Evolutionary conservation across 2,113 vertebrate species (phyloP).

Genomic region (Phocoena phocoena): DNA sequence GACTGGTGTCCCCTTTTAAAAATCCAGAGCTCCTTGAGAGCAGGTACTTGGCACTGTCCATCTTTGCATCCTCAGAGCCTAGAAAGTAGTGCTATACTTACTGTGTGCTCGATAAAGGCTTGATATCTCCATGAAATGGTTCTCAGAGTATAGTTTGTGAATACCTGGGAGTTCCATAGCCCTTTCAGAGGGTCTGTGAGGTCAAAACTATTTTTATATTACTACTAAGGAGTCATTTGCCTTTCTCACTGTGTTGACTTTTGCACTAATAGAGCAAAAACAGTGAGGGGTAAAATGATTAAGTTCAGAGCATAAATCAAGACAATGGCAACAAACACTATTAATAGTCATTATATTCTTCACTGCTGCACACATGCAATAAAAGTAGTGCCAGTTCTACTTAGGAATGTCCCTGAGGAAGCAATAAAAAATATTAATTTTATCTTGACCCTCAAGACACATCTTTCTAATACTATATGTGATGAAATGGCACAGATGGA

Average conservation of each 20-base stretch:
- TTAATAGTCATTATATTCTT: background rate
- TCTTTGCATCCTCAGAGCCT: background rate
- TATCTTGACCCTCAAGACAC: background rate
- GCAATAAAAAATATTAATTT: background rate
- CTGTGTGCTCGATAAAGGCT: background rate
- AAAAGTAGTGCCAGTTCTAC: background rate
- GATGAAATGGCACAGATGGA: background rate
- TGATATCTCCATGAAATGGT: background rate
- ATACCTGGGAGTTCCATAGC: background rate
- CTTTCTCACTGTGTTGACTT: background rate
- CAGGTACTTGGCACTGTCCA: background rate
- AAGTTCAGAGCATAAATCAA: background rate
- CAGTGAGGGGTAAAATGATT: background rate
- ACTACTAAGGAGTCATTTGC: background rate
- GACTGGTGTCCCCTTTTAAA: background rate
- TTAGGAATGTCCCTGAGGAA: background rate
- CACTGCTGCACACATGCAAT: background rate
- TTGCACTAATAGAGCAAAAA: background rate
- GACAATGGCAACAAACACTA: background rate
- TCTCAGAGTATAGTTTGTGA: background rate
- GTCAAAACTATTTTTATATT: conserved; percentile 13
- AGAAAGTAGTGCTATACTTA: background rate
- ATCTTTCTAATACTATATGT: background rate
- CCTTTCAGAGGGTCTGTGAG: background rate
- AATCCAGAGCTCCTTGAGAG: background rate